Percentiles rank a stretch among this genome's conserved stretches.
These are phyloP conservation scores for Caenorhabditis inopinata DNA, from an alignment of 1,140 invertebrate genomes.

Conservation along the genomic window DNA sequence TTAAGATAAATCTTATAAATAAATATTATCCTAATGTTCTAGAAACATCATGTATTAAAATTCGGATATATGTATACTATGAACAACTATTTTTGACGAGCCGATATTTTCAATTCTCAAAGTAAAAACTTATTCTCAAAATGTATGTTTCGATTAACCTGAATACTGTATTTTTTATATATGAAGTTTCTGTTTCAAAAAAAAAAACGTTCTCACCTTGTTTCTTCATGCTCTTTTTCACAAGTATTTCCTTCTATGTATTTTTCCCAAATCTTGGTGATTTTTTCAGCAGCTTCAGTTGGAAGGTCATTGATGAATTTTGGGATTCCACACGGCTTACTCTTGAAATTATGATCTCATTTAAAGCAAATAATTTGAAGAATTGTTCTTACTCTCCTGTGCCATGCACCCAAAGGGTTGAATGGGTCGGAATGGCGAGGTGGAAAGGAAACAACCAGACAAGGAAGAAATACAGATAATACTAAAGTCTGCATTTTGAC, in stretches of 20 bases:
- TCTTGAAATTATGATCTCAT: conserved; percentile 40
- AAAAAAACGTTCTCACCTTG: conserved; percentile 34
- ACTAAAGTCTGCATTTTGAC: neutral
- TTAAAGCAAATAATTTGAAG: neutral
- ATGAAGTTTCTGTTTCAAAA: neutral
- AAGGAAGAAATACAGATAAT: conserved; percentile 28
- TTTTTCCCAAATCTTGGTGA: conserved; percentile 58
- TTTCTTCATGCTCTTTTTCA: conserved; percentile 56
- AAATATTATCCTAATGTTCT: too few species aligned
- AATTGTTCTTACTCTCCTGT: conserved; percentile 51
- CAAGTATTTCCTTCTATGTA: conserved; percentile 62
- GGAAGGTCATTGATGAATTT: conserved; percentile 56
- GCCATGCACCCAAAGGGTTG: conserved; percentile 61
- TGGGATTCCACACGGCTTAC: conserved; percentile 55
- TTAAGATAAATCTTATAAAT: too few species aligned
- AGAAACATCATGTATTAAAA: too few species aligned
- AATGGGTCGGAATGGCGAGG: conserved; percentile 55
- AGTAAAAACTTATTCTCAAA: neutral
- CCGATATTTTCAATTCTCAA: too few species aligned
- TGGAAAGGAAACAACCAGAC: conserved; percentile 31
- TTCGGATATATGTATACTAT: too few species aligned
- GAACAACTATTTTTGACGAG: too few species aligned
- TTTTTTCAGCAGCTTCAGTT: conserved; percentile 55
- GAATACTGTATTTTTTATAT: too few species aligned
- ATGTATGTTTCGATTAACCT: neutral